Evolutionary conservation across 2,888 invertebrate species (phyloP).

Genomic region (Acleris laterana): DNA sequence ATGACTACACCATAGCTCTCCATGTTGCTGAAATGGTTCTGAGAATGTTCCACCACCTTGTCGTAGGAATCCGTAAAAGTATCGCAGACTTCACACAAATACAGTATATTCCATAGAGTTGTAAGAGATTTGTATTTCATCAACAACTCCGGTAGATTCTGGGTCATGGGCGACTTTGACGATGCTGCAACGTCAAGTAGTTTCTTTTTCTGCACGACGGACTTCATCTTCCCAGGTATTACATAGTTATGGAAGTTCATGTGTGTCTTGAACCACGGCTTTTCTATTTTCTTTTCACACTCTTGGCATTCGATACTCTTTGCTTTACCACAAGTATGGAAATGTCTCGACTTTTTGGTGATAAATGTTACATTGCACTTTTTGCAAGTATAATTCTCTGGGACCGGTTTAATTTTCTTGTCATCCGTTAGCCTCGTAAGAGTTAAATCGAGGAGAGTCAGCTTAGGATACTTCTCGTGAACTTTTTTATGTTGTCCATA

Average conservation of each 20-base stretch:
- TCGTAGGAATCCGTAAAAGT: slow-evolving; percentile 57
- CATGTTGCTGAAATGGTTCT: slow-evolving; percentile 53
- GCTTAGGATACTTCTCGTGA: slow-evolving; percentile 38
- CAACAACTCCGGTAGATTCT: slow-evolving; percentile 49
- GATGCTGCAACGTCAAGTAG: not conserved
- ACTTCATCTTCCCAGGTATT: not conserved
- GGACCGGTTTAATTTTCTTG: slow-evolving; percentile 42
- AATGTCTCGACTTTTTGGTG: rapidly evolving
- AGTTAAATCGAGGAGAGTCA: slow-evolving; percentile 46
- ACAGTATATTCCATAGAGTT: slow-evolving; percentile 61
- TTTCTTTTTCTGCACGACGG: not conserved
- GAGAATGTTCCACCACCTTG: slow-evolving; percentile 58
- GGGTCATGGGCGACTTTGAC: not conserved
- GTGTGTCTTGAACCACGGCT: slow-evolving; percentile 49
- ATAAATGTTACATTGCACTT: slow-evolving; percentile 52
- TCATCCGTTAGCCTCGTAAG: slow-evolving; percentile 44
- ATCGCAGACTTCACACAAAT: slow-evolving; percentile 53
- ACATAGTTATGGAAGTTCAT: slow-evolving; percentile 49
- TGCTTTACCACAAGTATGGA: slow-evolving; percentile 46
- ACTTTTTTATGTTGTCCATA: slow-evolving; percentile 35
- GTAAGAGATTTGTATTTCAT: slow-evolving; percentile 56
- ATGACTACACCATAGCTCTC: slow-evolving; percentile 42
- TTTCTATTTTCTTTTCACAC: slow-evolving; percentile 50
- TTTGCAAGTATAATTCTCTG: slow-evolving; percentile 47
- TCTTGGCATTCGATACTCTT: slow-evolving; percentile 43